Evolutionary conservation across 2,113 vertebrate genomes (phyloP).

Genomic region (Alligator mississippiensis): DNA sequence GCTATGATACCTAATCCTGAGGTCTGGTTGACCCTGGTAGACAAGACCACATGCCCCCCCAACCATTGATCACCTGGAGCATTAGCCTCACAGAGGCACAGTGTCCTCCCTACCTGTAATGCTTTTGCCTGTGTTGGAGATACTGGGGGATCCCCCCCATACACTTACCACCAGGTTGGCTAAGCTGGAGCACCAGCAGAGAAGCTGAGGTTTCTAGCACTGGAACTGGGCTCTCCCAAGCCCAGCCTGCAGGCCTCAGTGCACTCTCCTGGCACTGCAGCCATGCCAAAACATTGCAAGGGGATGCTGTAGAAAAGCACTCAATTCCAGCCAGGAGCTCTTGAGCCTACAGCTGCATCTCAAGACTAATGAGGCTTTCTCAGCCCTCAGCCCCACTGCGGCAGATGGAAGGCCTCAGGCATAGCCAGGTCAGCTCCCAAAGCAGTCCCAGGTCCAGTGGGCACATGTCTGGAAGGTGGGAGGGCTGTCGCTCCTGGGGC

Average conservation of each 20-base stretch:
- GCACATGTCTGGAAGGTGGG: not conserved
- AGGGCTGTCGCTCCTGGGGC: too few relatives aligned
- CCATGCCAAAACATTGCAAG: not conserved
- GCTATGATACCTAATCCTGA: not conserved
- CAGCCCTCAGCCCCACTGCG: too few relatives aligned
- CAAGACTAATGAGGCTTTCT: not conserved
- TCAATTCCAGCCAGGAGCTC: rapidly evolving
- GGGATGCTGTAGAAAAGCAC: not conserved
- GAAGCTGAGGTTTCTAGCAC: not conserved
- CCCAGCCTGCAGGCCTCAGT: not conserved
- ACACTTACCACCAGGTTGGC: not conserved
- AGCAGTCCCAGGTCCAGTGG: not conserved
- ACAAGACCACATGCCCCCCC: not conserved
- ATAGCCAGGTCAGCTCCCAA: not conserved
- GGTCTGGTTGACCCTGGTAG: not conserved
- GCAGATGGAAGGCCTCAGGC: not conserved
- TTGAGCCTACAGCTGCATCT: rapidly evolving
- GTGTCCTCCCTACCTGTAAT: not conserved
- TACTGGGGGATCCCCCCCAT: not conserved
- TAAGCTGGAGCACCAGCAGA: not conserved
- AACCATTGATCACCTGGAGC: not conserved
- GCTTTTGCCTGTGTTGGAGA: not conserved
- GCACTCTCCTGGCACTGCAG: not conserved
- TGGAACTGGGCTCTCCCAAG: not conserved
- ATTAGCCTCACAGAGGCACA: not conserved